A percentile compares a stretch with the other conserved stretches of the same genome.
phyloP scores from a whole-genome alignment of 2,113 vertebrate species.

The Cariama cristata region DNA sequence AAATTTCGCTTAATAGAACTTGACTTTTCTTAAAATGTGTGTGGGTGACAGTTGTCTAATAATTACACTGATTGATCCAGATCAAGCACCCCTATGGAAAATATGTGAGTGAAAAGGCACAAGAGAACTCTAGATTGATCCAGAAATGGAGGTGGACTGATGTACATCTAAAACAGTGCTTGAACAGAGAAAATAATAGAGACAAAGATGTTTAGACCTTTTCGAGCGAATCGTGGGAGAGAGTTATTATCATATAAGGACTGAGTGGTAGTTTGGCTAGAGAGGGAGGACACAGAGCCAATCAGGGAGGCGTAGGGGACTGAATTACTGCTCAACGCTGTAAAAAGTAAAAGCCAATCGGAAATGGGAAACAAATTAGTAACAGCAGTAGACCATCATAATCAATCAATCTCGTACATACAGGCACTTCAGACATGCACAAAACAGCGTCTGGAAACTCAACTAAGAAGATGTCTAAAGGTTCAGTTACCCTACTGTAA shows the following conservation, averaged over 20 bases:
- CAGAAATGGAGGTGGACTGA: constrained; percentile 79
- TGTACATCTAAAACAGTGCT: constrained; percentile 81
- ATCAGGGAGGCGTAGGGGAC: constrained; percentile 86
- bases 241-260: constrained; percentile 87
- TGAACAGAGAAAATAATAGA: constrained; percentile 83
- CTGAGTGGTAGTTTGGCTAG: constrained; percentile 87
- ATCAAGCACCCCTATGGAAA: constrained; percentile 77
- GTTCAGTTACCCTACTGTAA: constrained; percentile 20
- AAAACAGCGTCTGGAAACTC: constrained; percentile 41
- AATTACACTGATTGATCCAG: constrained; percentile 74
- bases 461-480: constrained; percentile 31
- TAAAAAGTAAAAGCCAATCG: constrained; percentile 86
- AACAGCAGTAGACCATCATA: constrained; percentile 76
- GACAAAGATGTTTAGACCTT: constrained; percentile 89
- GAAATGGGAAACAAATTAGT: constrained; percentile 86
- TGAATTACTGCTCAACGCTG: constrained; percentile 88
- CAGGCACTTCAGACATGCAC: constrained; percentile 75
- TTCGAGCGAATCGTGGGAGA: constrained; percentile 85
- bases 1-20: constrained; percentile 7
- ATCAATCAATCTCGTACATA: constrained; percentile 66
- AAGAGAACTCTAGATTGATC: constrained; percentile 64
- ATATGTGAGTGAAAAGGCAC: constrained; percentile 70
- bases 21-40: background rate
- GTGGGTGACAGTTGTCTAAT: constrained; percentile 38
- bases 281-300: constrained; percentile 88